A percentile compares a stretch with the other conserved stretches of the same genome.
These are phyloP conservation scores for Darwinula stevensoni DNA, from an alignment of 2,888 invertebrate species.

Conservation along the genomic window DNA sequence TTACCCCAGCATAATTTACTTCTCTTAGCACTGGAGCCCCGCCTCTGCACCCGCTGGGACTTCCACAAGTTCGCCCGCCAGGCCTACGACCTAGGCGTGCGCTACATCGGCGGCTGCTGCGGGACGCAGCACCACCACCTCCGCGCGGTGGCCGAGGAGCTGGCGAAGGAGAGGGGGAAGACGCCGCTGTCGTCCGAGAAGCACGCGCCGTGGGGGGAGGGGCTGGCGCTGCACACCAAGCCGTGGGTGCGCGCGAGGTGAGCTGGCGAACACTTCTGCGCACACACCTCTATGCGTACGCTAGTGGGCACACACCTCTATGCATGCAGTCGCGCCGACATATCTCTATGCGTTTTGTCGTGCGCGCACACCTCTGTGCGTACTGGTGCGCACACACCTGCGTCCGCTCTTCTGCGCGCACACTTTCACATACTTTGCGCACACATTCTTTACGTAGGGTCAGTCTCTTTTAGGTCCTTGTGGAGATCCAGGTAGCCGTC, in stretches of 20 bases:
- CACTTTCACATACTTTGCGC: too few species aligned
- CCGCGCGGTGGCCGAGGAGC: conserved; percentile 16
- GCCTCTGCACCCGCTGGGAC: conserved; percentile 16
- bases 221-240: conserved; percentile 17
- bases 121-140: conserved; percentile 18
- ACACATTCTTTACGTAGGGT: too few species aligned
- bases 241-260: conserved; percentile 18
- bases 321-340: too few species aligned
- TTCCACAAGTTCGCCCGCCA: conserved; percentile 16
- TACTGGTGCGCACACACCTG: too few species aligned
- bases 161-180: conserved; percentile 13
- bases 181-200: conserved; percentile 13
- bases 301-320: too few species aligned
- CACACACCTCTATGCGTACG: background rate
- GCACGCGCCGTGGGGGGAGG: conserved; percentile 16
- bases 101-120: conserved; percentile 18
- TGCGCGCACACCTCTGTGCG: too few species aligned
- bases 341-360: too few species aligned
- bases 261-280: background rate
- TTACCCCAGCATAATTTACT: too few species aligned
- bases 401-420: too few species aligned
- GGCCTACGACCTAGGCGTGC: conserved; percentile 16
- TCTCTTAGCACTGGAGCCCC: conserved; percentile 15
- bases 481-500: too few species aligned
- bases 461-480: too few species aligned